A percentile compares a stretch with the other conserved stretches of the same genome.
Evolutionary conservation across 2,888 invertebrate genomes (phyloP).

Genomic region (Xylophagus ater): DNA sequence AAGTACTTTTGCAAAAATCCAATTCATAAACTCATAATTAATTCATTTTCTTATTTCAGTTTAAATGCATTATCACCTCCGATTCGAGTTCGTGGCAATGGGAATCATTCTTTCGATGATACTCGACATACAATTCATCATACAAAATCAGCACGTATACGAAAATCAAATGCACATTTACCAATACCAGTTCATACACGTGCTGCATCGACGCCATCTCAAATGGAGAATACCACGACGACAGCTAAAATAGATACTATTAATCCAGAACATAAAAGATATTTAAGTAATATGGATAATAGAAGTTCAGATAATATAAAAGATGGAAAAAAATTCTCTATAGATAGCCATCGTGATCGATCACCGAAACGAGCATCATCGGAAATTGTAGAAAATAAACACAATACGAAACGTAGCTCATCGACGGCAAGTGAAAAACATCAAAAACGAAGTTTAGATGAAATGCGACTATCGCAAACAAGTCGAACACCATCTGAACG

Average conservation of each 20-base stretch:
- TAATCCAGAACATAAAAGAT: conserved; percentile 26
- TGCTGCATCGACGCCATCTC: conserved; percentile 38
- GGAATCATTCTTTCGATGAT: conserved; percentile 15
- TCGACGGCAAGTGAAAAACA: conserved; percentile 29
- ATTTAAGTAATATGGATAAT: conserved; percentile 26
- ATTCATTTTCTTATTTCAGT: conserved; percentile 8
- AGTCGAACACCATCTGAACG: conserved; percentile 19
- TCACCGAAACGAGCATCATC: conserved; percentile 33
- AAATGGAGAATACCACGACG: conserved; percentile 31
- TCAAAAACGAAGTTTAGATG: conserved; percentile 31
- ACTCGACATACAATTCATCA: conserved; percentile 23
- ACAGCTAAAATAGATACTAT: conserved; percentile 18
- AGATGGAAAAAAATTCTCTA: conserved; percentile 19
- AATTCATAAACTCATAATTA: too few relatives aligned
- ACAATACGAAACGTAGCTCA: conserved; percentile 33
- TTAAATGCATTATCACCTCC: conserved; percentile 10
- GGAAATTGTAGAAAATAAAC: conserved; percentile 27
- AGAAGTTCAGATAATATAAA: conserved; percentile 20
- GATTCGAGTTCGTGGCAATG: neutral
- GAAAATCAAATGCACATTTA: conserved; percentile 31
- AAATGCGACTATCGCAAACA: conserved; percentile 20
- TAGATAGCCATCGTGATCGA: conserved; percentile 20
- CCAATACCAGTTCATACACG: conserved; percentile 36
- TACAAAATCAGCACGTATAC: conserved; percentile 32
- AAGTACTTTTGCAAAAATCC: conserved; percentile 25